A percentile compares a stretch with the other conserved stretches of the same genome.
Evolutionary conservation across 2,113 vertebrate genomes (phyloP).

Genomic region (Oplegnathus fasciatus): DNA sequence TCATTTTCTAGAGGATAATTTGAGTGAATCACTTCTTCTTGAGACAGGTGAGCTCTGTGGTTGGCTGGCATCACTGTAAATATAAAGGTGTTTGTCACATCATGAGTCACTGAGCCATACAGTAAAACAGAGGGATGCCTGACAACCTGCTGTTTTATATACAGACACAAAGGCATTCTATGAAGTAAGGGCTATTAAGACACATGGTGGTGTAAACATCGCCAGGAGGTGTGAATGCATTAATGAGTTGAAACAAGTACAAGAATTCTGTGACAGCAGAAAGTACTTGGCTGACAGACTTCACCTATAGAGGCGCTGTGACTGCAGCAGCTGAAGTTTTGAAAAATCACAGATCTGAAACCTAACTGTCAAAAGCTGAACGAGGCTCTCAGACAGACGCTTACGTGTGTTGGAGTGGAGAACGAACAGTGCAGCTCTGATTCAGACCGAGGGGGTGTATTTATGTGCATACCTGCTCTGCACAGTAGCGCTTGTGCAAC

Average conservation of each 20-base stretch:
- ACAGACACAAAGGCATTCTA: slow-evolving; percentile 53
- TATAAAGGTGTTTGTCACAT: slow-evolving; percentile 51
- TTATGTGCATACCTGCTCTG: slow-evolving; percentile 40
- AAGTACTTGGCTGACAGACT: background rate
- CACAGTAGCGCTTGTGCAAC: slow-evolving; percentile 50
- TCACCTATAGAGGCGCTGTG: background rate
- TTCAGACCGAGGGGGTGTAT: slow-evolving; percentile 54
- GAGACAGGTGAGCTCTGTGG: slow-evolving; percentile 56
- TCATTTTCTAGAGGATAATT: slow-evolving; percentile 72
- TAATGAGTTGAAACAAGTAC: slow-evolving; percentile 51
- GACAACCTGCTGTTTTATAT: slow-evolving; percentile 59
- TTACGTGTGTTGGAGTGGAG: slow-evolving; percentile 29
- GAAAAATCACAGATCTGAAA: slow-evolving; percentile 20
- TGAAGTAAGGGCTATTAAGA: slow-evolving; percentile 44
- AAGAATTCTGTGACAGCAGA: background rate
- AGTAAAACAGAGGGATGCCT: slow-evolving; percentile 46
- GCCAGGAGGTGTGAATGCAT: slow-evolving; percentile 21
- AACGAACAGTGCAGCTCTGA: slow-evolving; percentile 40
- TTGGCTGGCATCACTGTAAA: slow-evolving; percentile 37
- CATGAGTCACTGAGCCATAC: slow-evolving; percentile 34
- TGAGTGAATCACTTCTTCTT: slow-evolving; percentile 48
- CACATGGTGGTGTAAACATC: slow-evolving; percentile 22
- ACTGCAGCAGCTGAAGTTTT: background rate
- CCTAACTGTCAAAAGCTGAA: slow-evolving; percentile 7
- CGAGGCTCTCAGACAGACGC: background rate